Conservation (phyloP, 1,140 invertebrate genomes). For the Drosophila aff. region DNA sequence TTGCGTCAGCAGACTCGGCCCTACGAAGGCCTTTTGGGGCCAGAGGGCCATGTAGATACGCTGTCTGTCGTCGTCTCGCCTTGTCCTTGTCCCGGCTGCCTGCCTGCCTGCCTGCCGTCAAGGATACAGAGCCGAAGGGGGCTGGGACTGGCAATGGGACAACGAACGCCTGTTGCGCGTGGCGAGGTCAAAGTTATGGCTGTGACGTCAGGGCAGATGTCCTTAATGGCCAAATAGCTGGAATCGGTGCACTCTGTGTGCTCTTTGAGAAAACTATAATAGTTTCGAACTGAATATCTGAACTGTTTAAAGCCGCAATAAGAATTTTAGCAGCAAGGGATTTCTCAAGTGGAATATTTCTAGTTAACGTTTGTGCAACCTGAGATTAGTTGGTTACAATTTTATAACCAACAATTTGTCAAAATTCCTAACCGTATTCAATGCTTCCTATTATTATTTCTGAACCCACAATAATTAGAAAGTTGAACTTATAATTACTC, state of each 20-base stretch:
- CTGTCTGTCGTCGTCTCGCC: constrained; percentile 18
- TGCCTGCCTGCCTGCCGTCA: constrained; percentile 15
- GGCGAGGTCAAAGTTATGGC: constrained; percentile 11
- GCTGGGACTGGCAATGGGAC: background rate
- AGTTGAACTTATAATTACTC: constrained; percentile 12
- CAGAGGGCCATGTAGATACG: constrained; percentile 11
- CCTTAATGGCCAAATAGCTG: constrained; percentile 3
- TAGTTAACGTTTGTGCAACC: no score
- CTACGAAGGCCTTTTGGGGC: constrained; percentile 13
- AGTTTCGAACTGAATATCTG: background rate
- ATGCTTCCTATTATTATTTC: background rate
- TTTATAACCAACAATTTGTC: background rate
- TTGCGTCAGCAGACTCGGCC: constrained; percentile 39
- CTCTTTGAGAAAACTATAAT: background rate
- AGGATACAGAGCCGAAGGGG: constrained; percentile 13
- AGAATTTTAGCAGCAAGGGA: background rate
- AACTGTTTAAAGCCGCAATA: background rate
- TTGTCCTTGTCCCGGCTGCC: constrained; percentile 33
- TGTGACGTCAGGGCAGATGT: constrained; percentile 37
- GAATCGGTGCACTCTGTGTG: background rate
- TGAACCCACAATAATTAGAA: constrained; percentile 16
- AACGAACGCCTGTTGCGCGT: constrained; percentile 41
- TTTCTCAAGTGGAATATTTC: no score
- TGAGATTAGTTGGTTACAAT: no score
- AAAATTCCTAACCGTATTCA: background rate